Evolutionary conservation across 2,113 vertebrate genomes (phyloP).

Genomic region (Andinoacara biseriatus): DNA sequence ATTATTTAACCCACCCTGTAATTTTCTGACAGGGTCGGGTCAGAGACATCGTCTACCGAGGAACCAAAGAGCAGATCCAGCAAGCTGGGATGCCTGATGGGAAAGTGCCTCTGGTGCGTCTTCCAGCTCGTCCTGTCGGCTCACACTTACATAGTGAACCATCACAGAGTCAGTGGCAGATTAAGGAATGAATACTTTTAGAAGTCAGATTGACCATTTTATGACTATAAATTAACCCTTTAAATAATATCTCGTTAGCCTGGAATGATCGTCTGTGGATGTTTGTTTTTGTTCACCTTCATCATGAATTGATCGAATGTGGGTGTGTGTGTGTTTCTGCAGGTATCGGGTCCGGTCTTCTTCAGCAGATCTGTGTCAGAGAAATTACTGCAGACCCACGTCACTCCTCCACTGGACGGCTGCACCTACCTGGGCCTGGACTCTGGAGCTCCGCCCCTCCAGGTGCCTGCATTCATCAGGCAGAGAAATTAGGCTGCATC

Average conservation of each 20-base stretch:
- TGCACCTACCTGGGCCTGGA: constrained; percentile 98
- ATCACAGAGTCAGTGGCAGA: not conserved
- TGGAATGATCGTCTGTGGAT: not conserved
- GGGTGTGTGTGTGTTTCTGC: not conserved
- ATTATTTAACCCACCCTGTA: not conserved
- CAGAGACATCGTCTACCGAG: constrained; percentile 87
- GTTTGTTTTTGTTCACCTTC: not conserved
- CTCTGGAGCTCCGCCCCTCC: constrained; percentile 88
- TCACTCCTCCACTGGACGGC: constrained; percentile 89
- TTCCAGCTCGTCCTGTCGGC: not conserved
- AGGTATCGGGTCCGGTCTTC: constrained; percentile 94
- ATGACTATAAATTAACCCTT: not conserved
- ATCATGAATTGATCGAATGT: not conserved
- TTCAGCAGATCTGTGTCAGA: constrained; percentile 88
- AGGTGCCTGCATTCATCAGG: constrained; percentile 76
- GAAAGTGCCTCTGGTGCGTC: constrained; percentile 88
- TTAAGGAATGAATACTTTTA: not conserved
- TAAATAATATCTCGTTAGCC: not conserved
- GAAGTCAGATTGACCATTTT: not conserved
- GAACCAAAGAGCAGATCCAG: constrained; percentile 80
- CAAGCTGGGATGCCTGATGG: constrained; percentile 80
- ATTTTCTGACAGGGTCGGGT: constrained; percentile 80
- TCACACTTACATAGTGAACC: not conserved
- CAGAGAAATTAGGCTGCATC: not conserved
- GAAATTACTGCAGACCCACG: constrained; percentile 89